Evolutionary conservation across 64 coral and sea anemone species (phyloP).

Genomic region (Orbicella faveolata): DNA sequence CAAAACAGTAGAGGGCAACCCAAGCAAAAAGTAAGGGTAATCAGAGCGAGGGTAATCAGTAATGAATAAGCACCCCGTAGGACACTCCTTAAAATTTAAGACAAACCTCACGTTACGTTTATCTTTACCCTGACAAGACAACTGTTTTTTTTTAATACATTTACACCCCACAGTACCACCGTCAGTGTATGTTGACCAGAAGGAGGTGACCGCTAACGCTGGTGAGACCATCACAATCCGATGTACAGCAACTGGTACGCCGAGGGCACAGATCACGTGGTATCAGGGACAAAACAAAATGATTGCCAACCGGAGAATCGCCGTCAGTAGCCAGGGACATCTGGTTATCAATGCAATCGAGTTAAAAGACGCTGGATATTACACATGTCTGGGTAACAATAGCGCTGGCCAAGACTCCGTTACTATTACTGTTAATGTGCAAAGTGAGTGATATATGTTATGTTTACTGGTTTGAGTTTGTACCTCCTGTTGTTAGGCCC

Average conservation of each 20-base stretch:
- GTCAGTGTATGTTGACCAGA: slow-evolving; percentile 67
- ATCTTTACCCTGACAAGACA: too few species aligned
- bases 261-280: slow-evolving; percentile 53
- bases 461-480: neutral
- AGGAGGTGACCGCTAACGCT: slow-evolving; percentile 37
- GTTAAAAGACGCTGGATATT: slow-evolving; percentile 72
- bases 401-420: slow-evolving; percentile 68
- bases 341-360: slow-evolving; percentile 85
- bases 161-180: slow-evolving; percentile 50
- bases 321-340: slow-evolving; percentile 73
- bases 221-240: slow-evolving; percentile 72
- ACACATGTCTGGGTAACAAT: slow-evolving; percentile 82
- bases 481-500: neutral
- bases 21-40: too few species aligned
- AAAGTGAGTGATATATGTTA: slow-evolving; percentile 30
- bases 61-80: too few species aligned
- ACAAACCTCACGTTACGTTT: too few species aligned
- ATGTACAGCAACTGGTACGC: slow-evolving; percentile 56
- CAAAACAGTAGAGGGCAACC: too few species aligned
- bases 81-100: too few species aligned
- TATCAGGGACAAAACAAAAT: slow-evolving; percentile 61
- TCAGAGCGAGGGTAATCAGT: too few species aligned
- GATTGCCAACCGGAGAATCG: slow-evolving; percentile 56
- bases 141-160: too few species aligned
- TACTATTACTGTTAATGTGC: slow-evolving; percentile 58